A percentile compares a stretch with the other conserved stretches of the same genome.
Evolutionary conservation across 2,888 invertebrate genomes (phyloP).

Genomic region (Oasisia sp.): DNA sequence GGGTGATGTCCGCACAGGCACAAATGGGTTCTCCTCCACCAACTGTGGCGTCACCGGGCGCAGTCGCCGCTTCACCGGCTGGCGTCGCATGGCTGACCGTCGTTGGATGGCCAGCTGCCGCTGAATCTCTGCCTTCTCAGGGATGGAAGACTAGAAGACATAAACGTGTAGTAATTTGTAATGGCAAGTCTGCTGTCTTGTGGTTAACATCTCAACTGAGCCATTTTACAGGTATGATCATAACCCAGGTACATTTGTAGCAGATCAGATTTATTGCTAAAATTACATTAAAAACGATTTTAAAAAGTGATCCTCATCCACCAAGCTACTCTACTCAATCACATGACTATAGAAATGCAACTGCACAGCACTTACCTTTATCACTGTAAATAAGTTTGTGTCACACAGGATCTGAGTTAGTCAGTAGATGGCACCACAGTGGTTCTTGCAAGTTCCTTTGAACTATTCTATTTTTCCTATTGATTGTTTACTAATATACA

Average conservation of each 20-base stretch:
- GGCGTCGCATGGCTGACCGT: background rate
- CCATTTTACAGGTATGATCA: too few relatives aligned
- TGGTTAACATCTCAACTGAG: too few relatives aligned
- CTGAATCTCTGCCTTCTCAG: background rate
- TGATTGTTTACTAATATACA: background rate
- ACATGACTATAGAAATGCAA: background rate
- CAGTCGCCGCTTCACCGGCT: background rate
- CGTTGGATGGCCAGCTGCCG: background rate
- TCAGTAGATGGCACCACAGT: background rate
- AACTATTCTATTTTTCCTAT: background rate
- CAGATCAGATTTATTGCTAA: too few relatives aligned
- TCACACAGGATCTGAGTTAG: background rate
- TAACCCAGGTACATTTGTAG: too few relatives aligned
- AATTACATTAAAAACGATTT: too few relatives aligned
- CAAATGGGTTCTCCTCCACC: background rate
- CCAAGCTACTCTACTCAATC: background rate
- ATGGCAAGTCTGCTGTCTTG: too few relatives aligned
- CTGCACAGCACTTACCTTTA: background rate
- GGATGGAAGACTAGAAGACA: background rate
- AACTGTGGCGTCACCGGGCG: background rate
- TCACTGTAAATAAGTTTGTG: background rate
- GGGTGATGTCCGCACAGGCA: background rate
- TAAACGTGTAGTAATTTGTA: too few relatives aligned
- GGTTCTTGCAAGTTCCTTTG: background rate
- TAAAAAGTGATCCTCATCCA: too few relatives aligned